A percentile compares a stretch with the other conserved stretches of the same genome.
These are phyloP conservation scores for Drosophila fulvimacula DNA, from an alignment of 2,888 invertebrate species.

Conservation along the genomic window DNA sequence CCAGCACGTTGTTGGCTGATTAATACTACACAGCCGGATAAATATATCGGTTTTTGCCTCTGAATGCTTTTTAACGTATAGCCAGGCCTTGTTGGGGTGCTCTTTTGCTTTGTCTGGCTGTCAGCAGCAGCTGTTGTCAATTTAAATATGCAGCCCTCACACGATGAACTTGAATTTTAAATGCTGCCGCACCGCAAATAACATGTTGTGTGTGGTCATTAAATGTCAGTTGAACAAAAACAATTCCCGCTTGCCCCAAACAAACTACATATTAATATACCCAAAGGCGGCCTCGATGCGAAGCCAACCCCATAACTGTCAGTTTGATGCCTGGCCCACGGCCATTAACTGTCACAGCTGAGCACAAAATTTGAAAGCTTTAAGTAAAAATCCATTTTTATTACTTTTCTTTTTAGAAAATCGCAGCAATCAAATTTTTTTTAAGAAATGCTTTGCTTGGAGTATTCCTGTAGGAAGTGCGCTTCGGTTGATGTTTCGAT, in stretches of 20 bases:
- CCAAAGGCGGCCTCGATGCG: constrained; percentile 18
- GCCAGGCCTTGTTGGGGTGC: background rate
- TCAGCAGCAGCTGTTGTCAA: constrained; percentile 65
- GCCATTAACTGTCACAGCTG: constrained; percentile 27
- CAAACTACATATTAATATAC: constrained; percentile 41
- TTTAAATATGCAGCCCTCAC: constrained; percentile 51
- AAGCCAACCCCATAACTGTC: constrained; percentile 44
- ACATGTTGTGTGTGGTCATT: constrained; percentile 71
- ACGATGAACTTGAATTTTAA: constrained; percentile 74
- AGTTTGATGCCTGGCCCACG: constrained; percentile 29
- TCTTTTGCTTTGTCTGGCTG: constrained; percentile 37
- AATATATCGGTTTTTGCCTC: constrained; percentile 36
- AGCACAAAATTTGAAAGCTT: constrained; percentile 9
- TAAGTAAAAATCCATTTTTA: background rate
- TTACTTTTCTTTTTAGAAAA: too few species aligned
- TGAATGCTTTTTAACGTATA: constrained; percentile 33
- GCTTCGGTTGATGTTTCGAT: too few species aligned
- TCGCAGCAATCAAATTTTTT: too few species aligned
- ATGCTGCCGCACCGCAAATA: constrained; percentile 64
- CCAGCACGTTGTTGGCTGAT: constrained; percentile 38
- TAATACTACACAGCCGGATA: constrained; percentile 46
- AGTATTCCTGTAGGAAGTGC: too few species aligned
- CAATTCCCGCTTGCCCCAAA: constrained; percentile 32
- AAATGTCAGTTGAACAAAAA: constrained; percentile 70
- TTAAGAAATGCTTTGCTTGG: too few species aligned